Evolutionary conservation across 2,888 invertebrate genomes (phyloP), one percentile per base, ranked within the genome.

Genomic region (Mythimna vitellina): DNA sequence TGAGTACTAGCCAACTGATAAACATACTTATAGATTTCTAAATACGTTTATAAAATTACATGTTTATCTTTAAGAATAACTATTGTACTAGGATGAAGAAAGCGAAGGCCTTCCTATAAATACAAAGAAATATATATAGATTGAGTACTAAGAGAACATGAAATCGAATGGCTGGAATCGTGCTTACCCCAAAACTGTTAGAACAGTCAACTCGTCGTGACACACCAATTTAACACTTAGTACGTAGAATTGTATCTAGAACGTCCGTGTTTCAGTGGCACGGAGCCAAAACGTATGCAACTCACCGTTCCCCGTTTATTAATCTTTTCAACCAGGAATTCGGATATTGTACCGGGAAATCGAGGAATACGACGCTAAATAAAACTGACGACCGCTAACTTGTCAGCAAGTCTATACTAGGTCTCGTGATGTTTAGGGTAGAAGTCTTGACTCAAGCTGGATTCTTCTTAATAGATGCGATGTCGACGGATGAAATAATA

Each of bases 231-330:
- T 83, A 83, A 86, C 81, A 78, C 81, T 78, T 74, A 83, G 73
- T 77, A 81, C 70, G 71, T 70, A 68, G 81, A 76, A 74, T 56
- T 81, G 60, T 74, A 86, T 85, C 79, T 86, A 80, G 86, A 84
- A 75, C 84, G 68, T 77, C 83, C 81, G 80, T 80, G 70, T 81
- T 75, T 66, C 29, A 3, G 65, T 86, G 84, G 84, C 84, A 75
- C 25, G 54, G 58, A 49, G 86, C 84, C 84, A 85, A 84, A 63
- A 75, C 65, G 72, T 68, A 86, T 81, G 80, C 83, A 83, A 74
- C 65, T 67, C 70, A 68, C 73, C 29, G 70, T 53, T 25, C 42
- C 54, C 22, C 42, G 70, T 64, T 82, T 79, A 67, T 69, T 63
- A 64, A 46, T 66, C 63, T 63, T 61, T 68, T 57, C 54, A 65